Evolutionary conservation across 2,888 invertebrate genomes (phyloP).

Genomic region (Laothoe populi): DNA sequence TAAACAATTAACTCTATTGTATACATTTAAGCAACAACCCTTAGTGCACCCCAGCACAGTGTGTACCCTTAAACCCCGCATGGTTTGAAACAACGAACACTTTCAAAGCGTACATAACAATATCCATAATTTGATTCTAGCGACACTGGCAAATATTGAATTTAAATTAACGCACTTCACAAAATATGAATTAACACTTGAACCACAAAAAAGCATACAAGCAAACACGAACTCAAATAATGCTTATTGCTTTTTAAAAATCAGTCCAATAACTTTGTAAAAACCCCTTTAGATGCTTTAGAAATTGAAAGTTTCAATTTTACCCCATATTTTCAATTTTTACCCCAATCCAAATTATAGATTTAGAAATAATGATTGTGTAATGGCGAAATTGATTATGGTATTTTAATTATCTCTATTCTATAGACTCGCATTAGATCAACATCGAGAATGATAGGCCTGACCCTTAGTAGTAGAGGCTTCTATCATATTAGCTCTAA

Average conservation of each 20-base stretch:
- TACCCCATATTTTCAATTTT: conserved; percentile 6
- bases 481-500: no score
- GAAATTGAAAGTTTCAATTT: background rate
- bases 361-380: background rate
- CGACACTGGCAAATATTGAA: background rate
- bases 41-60: conserved; percentile 6
- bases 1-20: background rate
- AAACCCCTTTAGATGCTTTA: conserved; percentile 14
- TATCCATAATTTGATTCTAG: background rate
- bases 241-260: conserved; percentile 2
- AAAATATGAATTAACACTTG: background rate
- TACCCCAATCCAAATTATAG: conserved; percentile 9
- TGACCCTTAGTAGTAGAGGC: no score
- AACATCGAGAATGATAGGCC: no score
- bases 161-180: background rate
- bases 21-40: background rate
- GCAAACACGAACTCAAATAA: conserved; percentile 1
- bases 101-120: background rate
- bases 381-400: background rate
- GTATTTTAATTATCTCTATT: background rate
- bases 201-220: conserved; percentile 1
- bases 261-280: background rate
- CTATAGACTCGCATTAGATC: no score
- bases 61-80: conserved; percentile 31
- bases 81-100: conserved; percentile 29